Conservation (phyloP, 2,888 invertebrate genomes). For the Clitarchus hookeri region DNA sequence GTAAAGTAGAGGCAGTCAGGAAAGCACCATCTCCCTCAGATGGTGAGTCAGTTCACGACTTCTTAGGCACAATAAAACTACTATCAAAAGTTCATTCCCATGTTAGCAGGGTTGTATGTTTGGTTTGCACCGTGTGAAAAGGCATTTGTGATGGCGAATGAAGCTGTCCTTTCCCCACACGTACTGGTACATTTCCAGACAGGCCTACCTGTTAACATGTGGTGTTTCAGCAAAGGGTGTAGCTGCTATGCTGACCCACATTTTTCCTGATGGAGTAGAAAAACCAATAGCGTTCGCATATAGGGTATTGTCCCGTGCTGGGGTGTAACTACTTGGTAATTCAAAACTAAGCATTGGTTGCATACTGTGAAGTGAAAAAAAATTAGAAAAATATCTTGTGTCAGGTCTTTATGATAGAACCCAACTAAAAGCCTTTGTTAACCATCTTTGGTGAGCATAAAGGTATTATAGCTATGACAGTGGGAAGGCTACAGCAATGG, state of each 20-base stretch:
- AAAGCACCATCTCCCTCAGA: conserved; percentile 47
- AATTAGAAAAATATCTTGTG: conserved; percentile 38
- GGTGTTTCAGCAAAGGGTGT: conserved; percentile 42
- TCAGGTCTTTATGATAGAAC: too few relatives aligned
- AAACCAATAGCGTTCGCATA: conserved; percentile 33
- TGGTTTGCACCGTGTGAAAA: too few relatives aligned
- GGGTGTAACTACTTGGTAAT: not conserved
- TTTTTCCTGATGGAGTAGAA: conserved; percentile 31
- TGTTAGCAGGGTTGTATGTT: too few relatives aligned
- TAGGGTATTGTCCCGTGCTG: not conserved
- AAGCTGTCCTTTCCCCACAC: conserved; percentile 39
- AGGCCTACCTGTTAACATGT: conserved; percentile 38
- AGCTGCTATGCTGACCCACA: conserved; percentile 36
- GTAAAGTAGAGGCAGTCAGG: conserved; percentile 39
- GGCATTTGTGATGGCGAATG: conserved; percentile 49
- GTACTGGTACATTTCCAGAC: conserved; percentile 44
- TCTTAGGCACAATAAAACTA: conserved; percentile 45
- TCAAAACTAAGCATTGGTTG: conserved; percentile 25
- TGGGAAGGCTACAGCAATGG: too few relatives aligned
- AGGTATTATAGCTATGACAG: too few relatives aligned
- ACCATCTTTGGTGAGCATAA: too few relatives aligned
- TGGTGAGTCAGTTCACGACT: conserved; percentile 45
- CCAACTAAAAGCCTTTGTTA: too few relatives aligned
- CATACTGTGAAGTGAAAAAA: not conserved
- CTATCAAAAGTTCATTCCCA: conserved; percentile 50